Evolutionary conservation across 2,113 vertebrate genomes (phyloP), one percentile per base, ranked within the genome.

Genomic region (Theristicus caerulescens): DNA sequence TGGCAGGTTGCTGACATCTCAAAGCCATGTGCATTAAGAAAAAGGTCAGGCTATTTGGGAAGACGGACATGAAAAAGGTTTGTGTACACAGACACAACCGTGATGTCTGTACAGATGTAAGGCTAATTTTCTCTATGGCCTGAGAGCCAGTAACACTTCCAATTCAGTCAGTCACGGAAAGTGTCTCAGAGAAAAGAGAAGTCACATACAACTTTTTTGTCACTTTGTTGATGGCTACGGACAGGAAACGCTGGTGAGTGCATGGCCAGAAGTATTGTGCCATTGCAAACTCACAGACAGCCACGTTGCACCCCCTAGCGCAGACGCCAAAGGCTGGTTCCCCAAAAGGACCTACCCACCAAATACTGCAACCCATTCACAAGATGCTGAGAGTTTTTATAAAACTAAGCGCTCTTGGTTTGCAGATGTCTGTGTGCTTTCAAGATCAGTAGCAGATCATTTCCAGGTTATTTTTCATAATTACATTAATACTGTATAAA

Each of bases 241-340:
- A 7, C 14, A 51, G 55, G 71, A 79, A 82, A 57, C 1, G 1
- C 11, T 0, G 0, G 8, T 36, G 38, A 5, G 0, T 78, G 3
- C 61, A 44, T 13, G 26, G 20, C 20, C 52, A 76, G 38, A 36
- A 74, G 57, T 20, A 47, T 10, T 74, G 32, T 73, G 22, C 20
- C 71, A 12, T 32, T 80, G 20, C 59, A 78, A 67, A 86, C 17
- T 61, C 61, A 42, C 17, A 51, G 57, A 3, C 21, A 62, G 16
- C 6, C 21, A 10, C 3, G 0, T 19, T 54, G 6, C n/a, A 52
- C 2, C 11, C 59, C 18, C 27, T 24, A 26, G 16, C 31, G 27
- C 24, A 90, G 59, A 29, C 1, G 2, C 18, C 36, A 85, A 74
- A 67, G 25, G 5, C 40, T 72, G 7, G 13, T 46, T 94, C 18